Percentiles rank a stretch among this genome's conserved stretches.
These are phyloP conservation scores for Sisyra terminalis DNA, from an alignment of 2,888 invertebrate genomes.

Conservation along the genomic window DNA sequence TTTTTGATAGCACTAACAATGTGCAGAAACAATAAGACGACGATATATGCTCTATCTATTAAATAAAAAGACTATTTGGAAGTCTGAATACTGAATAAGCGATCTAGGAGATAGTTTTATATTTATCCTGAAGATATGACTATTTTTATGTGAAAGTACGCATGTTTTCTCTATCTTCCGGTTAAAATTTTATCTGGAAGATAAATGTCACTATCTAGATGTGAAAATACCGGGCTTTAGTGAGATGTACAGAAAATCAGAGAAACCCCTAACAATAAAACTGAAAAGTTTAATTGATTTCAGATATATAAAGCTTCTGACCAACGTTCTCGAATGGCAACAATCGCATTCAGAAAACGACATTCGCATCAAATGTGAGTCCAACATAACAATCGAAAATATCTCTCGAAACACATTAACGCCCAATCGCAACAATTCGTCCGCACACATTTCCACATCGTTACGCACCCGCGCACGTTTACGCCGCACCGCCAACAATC, in stretches of 20 bases:
- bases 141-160: no score
- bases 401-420: conserved; percentile 7
- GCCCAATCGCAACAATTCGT: not conserved
- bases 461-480: conserved; percentile 21
- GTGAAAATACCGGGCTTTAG: no score
- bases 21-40: no score
- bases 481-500: conserved; percentile 15
- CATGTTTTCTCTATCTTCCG: no score
- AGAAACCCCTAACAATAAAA: not conserved
- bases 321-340: conserved; percentile 83
- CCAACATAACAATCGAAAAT: conserved; percentile 19
- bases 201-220: no score
- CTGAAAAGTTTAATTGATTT: conserved; percentile 11
- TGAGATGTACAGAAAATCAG: not conserved
- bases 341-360: conserved; percentile 28
- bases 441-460: conserved; percentile 13
- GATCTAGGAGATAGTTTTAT: no score
- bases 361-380: conserved; percentile 35
- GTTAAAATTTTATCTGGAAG: no score
- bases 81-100: no score
- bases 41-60: no score
- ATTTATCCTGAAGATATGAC: no score
- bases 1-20: no score
- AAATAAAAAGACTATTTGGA: no score
- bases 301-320: conserved; percentile 75